phyloP scores from a whole-genome alignment of 2,113 vertebrate genomes.

The Anolis sagrei region DNA sequence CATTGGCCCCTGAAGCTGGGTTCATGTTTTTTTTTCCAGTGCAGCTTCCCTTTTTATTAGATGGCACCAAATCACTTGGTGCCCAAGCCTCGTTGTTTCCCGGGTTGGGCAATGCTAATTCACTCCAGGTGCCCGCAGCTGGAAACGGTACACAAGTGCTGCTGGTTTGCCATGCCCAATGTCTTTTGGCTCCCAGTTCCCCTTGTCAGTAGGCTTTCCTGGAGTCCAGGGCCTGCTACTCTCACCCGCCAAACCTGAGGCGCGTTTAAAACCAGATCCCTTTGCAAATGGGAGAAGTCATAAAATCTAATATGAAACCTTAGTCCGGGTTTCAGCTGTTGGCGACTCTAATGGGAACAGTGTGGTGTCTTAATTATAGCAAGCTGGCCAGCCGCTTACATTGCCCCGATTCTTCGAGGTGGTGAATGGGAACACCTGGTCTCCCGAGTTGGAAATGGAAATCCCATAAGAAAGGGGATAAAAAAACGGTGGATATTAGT shows the following conservation, averaged over 20 bases:
- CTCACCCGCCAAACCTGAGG: conserved; percentile 30
- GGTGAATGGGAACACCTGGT: conserved; percentile 11
- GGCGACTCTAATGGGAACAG: conserved; percentile 44
- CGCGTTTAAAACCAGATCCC: conserved; percentile 42
- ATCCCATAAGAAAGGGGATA: no score
- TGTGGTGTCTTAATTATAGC: conserved; percentile 41
- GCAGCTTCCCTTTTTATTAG: no score
- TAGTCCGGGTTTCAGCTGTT: conserved; percentile 56
- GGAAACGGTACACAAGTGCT: background rate
- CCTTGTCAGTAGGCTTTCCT: conserved; percentile 18
- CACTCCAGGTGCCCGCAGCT: background rate
- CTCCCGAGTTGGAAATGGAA: background rate
- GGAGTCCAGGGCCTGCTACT: conserved; percentile 22
- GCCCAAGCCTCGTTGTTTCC: background rate
- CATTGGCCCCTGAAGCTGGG: no score
- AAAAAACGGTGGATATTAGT: background rate
- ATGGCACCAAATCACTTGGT: background rate
- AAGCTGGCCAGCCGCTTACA: conserved; percentile 19
- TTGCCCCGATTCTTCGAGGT: conserved; percentile 10
- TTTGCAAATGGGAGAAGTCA: conserved; percentile 55
- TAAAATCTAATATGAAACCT: conserved; percentile 61
- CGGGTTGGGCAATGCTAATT: background rate
- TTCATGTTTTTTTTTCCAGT: background rate
- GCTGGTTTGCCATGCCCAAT: background rate
- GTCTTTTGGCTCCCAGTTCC: background rate